Conservation (phyloP, 2,113 vertebrate genomes). For the Dipodomys spectabilis region DNA sequence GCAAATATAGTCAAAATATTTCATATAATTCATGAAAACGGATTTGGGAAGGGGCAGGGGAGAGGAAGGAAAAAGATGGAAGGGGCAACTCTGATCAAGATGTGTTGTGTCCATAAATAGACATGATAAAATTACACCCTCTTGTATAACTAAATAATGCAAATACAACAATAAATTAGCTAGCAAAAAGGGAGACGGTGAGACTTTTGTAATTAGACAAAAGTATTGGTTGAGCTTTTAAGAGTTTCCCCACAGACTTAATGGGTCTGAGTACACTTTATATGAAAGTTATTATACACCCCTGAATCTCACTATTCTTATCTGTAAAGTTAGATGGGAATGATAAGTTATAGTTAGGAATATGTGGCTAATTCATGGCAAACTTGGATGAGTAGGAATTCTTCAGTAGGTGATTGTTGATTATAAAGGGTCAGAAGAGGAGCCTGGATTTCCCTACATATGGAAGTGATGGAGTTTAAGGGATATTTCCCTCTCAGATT, state of each 20-base stretch:
- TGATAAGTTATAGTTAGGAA: background rate
- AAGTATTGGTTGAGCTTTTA: background rate
- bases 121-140: no score
- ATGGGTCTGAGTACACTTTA: background rate
- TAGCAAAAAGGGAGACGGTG: background rate
- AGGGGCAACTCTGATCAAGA: no score
- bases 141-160: no score
- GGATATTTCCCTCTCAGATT: background rate
- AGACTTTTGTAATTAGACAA: background rate
- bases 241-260: background rate
- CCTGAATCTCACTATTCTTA: background rate
- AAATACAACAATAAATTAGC: no score
- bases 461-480: background rate
- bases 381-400: background rate
- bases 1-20: no score
- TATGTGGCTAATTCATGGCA: background rate
- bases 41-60: no score
- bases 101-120: no score
- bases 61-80: no score
- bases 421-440: background rate
- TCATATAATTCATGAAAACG: no score
- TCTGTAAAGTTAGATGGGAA: slow-evolving; percentile 20
- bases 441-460: background rate
- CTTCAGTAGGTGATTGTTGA: background rate
- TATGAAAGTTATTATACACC: background rate